Percentiles rank a stretch among this genome's conserved stretches.
These are phyloP conservation scores for Sycobia sp. DNA, from an alignment of 1,140 invertebrate species.

Conservation along the genomic window DNA sequence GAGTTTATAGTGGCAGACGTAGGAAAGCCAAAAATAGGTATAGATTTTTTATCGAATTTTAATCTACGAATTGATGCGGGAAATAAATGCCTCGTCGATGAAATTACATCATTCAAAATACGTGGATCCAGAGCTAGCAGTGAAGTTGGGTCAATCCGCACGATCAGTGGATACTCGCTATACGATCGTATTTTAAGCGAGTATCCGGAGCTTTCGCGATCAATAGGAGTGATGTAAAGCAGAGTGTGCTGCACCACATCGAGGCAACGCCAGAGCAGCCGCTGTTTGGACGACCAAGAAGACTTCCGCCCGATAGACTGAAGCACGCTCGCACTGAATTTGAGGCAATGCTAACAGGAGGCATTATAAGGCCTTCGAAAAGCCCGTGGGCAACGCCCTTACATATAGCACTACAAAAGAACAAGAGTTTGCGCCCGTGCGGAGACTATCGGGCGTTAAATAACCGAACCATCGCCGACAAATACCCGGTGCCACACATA, in stretches of 20 bases:
- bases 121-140: neutral
- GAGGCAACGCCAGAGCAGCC: conserved; percentile 49
- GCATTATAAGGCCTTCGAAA: too few species aligned
- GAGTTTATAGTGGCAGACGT: conserved; percentile 29
- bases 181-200: conserved; percentile 38
- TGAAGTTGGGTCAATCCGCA: conserved; percentile 1
- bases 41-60: conserved; percentile 44
- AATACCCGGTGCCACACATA: conserved; percentile 32
- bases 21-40: conserved; percentile 22
- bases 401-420: conserved; percentile 51
- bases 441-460: conserved; percentile 62
- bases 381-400: conserved; percentile 55
- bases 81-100: conserved; percentile 37
- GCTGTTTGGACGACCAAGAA: conserved; percentile 39
- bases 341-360: conserved; percentile 35
- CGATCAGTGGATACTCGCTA: conserved; percentile 7
- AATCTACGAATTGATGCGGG: conserved; percentile 44
- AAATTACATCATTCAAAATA: too few species aligned
- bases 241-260: conserved; percentile 37
- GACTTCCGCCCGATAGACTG: neutral
- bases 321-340: conserved; percentile 18
- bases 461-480: conserved; percentile 50
- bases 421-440: conserved; percentile 40
- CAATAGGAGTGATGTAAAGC: conserved; percentile 21
- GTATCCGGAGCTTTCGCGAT: too few species aligned